These are phyloP conservation scores for Malurus melanocephalus DNA, from an alignment of 2,113 vertebrate genomes.

Conservation along the genomic window DNA sequence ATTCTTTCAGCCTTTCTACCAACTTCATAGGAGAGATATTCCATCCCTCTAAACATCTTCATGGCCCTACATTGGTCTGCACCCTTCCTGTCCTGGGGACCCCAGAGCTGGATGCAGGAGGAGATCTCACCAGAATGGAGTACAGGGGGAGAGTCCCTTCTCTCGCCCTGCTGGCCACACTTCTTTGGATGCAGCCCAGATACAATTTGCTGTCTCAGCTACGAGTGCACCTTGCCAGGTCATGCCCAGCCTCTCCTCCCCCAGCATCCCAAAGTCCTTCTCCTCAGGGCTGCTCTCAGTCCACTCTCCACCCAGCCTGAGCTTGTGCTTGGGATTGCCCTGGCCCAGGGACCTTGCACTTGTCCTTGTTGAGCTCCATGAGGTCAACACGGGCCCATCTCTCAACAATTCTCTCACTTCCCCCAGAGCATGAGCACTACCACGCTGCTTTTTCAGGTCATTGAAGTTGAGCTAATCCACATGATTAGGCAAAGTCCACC, in stretches of 20 bases:
- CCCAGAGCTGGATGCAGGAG: not conserved
- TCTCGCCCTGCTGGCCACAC: not conserved
- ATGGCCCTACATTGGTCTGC: not conserved
- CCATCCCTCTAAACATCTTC: not conserved
- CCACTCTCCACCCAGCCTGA: not conserved
- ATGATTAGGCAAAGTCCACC: not conserved
- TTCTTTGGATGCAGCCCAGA: not conserved
- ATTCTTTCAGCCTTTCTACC: not conserved
- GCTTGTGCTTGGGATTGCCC: not conserved
- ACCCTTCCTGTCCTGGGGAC: not conserved
- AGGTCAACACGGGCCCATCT: not conserved
- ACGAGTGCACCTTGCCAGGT: accelerated
- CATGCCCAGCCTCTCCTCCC: not conserved
- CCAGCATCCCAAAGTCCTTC: not conserved
- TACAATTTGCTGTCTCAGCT: not conserved
- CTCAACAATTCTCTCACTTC: not conserved
- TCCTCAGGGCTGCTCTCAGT: not conserved
- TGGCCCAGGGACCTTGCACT: not conserved
- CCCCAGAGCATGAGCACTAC: not conserved
- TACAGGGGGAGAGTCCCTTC: not conserved
- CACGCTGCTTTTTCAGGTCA: not conserved
- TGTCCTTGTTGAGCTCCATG: not conserved
- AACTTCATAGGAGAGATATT: not conserved
- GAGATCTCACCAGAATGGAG: not conserved
- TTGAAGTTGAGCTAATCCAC: not conserved